Conservation (phyloP, 2,797 vertebrate genomes). For the Sebastes vulpes region DNA sequence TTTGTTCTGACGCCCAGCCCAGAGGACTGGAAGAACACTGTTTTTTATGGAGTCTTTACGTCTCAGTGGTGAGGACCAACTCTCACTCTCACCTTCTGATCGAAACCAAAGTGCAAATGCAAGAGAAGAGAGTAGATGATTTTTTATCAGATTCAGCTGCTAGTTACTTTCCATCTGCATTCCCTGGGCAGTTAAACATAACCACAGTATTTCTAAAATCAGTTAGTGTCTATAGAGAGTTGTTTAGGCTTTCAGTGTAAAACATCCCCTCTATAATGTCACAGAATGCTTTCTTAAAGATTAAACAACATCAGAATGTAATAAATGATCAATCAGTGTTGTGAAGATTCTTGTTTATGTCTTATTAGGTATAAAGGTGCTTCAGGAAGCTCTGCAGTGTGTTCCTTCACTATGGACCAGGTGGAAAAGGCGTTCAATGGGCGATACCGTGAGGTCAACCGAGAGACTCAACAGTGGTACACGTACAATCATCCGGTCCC, state of each 20-base stretch:
- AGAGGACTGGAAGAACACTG: slow-evolving; percentile 87
- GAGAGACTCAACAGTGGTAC: slow-evolving; percentile 97
- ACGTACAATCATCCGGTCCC: slow-evolving; percentile 91
- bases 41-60: slow-evolving; percentile 97
- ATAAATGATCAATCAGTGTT: background rate
- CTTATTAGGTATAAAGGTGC: slow-evolving; percentile 88
- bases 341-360: slow-evolving; percentile 20
- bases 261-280: background rate
- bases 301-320: background rate
- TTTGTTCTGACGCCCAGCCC: slow-evolving; percentile 92
- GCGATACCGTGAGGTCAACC: slow-evolving; percentile 94
- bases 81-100: background rate
- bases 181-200: background rate
- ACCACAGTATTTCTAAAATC: background rate
- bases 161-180: background rate
- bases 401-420: slow-evolving; percentile 93
- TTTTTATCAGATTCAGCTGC: background rate
- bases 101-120: background rate
- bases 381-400: slow-evolving; percentile 92
- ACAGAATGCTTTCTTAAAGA: background rate
- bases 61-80: slow-evolving; percentile 92
- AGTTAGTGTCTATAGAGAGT: background rate
- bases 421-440: slow-evolving; percentile 91
- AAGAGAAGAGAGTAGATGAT: background rate
- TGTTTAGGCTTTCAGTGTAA: background rate